Percentiles rank a stretch among this genome's conserved stretches.
These are phyloP conservation scores for Ophiothrix spiculata DNA, from an alignment of 35 echinoderm and acorn worm species.

Conservation along the genomic window DNA sequence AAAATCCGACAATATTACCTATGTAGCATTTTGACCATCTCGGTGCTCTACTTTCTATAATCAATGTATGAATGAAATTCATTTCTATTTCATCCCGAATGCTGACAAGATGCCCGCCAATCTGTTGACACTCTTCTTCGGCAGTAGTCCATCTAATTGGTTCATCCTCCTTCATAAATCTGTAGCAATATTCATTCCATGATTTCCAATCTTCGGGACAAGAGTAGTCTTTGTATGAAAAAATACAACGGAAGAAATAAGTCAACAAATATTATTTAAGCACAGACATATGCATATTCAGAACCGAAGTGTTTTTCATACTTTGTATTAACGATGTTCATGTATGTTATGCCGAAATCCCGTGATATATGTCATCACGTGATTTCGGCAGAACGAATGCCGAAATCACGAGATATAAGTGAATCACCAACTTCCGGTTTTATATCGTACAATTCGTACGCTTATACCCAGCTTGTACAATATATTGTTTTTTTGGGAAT, in stretches of 20 bases:
- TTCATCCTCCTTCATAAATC: conserved; percentile 4
- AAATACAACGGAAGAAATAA: background rate
- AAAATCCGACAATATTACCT: no score
- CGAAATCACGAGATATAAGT: no score
- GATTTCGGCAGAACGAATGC: background rate
- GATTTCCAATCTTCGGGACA: conserved; percentile 26
- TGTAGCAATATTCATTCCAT: conserved; percentile 48
- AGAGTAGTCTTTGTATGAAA: background rate
- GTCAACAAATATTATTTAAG: background rate
- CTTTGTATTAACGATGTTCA: background rate
- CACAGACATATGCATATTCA: background rate
- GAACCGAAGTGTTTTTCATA: background rate
- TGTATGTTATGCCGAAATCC: background rate
- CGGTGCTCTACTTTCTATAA: conserved; percentile 62
- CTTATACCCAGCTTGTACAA: no score
- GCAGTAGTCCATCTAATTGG: conserved; percentile 69
- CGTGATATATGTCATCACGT: background rate
- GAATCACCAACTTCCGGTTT: no score
- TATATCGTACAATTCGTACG: no score
- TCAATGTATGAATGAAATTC: conserved; percentile 72
- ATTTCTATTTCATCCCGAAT: conserved; percentile 62
- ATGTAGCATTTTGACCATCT: conserved; percentile 52
- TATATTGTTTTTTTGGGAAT: no score
- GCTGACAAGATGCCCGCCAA: conserved; percentile 52
- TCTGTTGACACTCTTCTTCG: conserved; percentile 34